Evolutionary conservation across 1,140 invertebrate species (phyloP).

Genomic region (Megalopta genalis): DNA sequence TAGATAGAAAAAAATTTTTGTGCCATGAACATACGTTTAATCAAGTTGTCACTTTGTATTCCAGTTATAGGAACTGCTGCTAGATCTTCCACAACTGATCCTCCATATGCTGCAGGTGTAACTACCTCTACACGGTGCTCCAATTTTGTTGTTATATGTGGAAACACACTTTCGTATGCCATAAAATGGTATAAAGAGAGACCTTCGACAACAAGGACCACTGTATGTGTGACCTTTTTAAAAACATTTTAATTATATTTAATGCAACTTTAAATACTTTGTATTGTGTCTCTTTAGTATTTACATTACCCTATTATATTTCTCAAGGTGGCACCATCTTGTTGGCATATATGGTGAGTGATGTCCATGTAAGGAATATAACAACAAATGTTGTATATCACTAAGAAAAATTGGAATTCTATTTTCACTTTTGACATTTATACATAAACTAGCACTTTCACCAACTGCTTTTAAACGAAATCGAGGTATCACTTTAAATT

Average conservation of each 20-base stretch:
- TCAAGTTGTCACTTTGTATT: slow-evolving; percentile 83
- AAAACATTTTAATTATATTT: not conserved
- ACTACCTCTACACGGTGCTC: slow-evolving; percentile 86
- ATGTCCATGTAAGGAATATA: slow-evolving; percentile 88
- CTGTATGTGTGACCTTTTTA: slow-evolving; percentile 81
- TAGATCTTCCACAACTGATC: slow-evolving; percentile 88
- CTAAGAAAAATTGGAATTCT: slow-evolving; percentile 89
- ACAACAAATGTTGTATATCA: slow-evolving; percentile 90
- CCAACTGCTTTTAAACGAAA: slow-evolving; percentile 83
- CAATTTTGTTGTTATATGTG: slow-evolving; percentile 82
- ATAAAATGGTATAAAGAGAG: slow-evolving; percentile 87
- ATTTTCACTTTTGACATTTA: slow-evolving; percentile 74
- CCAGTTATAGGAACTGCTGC: slow-evolving; percentile 87
- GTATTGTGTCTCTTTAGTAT: not conserved
- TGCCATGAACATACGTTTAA: slow-evolving; percentile 78
- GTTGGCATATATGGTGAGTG: slow-evolving; percentile 84
- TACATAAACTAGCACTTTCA: slow-evolving; percentile 81
- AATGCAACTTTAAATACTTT: slow-evolving; percentile 1
- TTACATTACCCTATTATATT: slow-evolving; percentile 82
- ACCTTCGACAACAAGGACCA: slow-evolving; percentile 89
- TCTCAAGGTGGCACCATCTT: slow-evolving; percentile 91
- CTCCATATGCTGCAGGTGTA: slow-evolving; percentile 86
- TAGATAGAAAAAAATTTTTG: not conserved
- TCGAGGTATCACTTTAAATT: slow-evolving; percentile 80
- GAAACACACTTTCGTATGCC: slow-evolving; percentile 83